Percentiles rank a stretch among this genome's conserved stretches.
These are phyloP conservation scores for Procambarus virginalis DNA, from an alignment of 1,140 invertebrate genomes.

Conservation along the genomic window DNA sequence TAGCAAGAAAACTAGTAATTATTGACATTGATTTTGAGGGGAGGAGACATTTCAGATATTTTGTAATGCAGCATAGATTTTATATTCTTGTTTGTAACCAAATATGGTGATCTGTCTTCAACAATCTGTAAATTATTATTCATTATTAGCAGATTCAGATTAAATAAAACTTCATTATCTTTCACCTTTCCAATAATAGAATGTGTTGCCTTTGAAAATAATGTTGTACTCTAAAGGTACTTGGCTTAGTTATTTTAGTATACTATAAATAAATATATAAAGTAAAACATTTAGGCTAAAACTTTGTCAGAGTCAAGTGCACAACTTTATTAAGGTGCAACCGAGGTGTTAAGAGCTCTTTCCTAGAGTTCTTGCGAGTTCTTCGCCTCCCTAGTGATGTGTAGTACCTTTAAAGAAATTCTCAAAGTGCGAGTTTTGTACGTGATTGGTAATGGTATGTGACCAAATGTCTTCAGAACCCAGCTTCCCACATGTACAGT, in stretches of 20 bases:
- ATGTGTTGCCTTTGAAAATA: slow-evolving; percentile 42
- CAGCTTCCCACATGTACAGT: neutral
- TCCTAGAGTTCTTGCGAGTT: neutral
- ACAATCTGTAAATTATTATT: neutral
- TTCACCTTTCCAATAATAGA: slow-evolving; percentile 38
- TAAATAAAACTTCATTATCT: slow-evolving; percentile 29
- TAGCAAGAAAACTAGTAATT: neutral
- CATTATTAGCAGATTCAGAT: neutral
- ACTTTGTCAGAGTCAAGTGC: neutral
- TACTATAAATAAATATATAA: neutral
- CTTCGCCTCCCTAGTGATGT: neutral
- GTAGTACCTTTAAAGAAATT: slow-evolving; percentile 36
- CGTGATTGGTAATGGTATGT: slow-evolving; percentile 44
- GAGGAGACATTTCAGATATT: neutral
- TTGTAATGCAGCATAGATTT: slow-evolving; percentile 2
- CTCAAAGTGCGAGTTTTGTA: slow-evolving; percentile 37
- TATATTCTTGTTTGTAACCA: slow-evolving; percentile 1
- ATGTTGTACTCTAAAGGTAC: slow-evolving; percentile 20
- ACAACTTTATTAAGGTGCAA: neutral
- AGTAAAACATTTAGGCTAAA: neutral
- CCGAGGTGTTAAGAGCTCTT: neutral
- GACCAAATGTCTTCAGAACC: slow-evolving; percentile 9
- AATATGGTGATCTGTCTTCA: neutral
- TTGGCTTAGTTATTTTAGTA: neutral
- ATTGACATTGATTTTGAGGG: neutral